These are phyloP conservation scores for Nannoperca australis DNA, from an alignment of 2,797 vertebrate genomes.

Conservation along the genomic window DNA sequence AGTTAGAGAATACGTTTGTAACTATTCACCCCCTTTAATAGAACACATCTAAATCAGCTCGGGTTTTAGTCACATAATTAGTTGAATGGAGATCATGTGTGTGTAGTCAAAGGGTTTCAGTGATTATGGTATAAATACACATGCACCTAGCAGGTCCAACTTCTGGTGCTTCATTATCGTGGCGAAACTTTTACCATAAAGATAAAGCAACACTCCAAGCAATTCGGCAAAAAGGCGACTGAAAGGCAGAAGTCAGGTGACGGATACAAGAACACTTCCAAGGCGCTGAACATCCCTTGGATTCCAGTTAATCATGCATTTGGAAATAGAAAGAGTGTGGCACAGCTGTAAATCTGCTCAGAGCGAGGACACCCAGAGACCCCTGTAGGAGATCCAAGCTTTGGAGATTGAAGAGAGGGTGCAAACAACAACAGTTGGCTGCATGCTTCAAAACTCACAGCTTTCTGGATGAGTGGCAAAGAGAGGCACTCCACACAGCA, in stretches of 20 bases:
- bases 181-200: neutral
- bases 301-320: constrained; percentile 12
- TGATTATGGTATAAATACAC: neutral
- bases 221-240: neutral
- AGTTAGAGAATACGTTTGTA: neutral
- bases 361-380: neutral
- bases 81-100: neutral
- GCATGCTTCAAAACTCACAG: neutral
- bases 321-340: neutral
- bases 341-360: constrained; percentile 8
- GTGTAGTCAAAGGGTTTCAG: neutral
- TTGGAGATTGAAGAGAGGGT: neutral
- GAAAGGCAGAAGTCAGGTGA: neutral
- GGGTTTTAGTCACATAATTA: neutral
- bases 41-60: neutral
- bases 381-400: neutral
- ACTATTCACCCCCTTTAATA: constrained; percentile 2
- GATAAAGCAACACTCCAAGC: neutral
- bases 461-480: neutral
- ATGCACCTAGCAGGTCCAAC: neutral
- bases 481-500: neutral
- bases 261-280: neutral
- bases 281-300: neutral
- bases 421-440: neutral
- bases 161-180: neutral